These are phyloP conservation scores for Liparis tanakae DNA, from an alignment of 2,797 vertebrate genomes.

Conservation along the genomic window DNA sequence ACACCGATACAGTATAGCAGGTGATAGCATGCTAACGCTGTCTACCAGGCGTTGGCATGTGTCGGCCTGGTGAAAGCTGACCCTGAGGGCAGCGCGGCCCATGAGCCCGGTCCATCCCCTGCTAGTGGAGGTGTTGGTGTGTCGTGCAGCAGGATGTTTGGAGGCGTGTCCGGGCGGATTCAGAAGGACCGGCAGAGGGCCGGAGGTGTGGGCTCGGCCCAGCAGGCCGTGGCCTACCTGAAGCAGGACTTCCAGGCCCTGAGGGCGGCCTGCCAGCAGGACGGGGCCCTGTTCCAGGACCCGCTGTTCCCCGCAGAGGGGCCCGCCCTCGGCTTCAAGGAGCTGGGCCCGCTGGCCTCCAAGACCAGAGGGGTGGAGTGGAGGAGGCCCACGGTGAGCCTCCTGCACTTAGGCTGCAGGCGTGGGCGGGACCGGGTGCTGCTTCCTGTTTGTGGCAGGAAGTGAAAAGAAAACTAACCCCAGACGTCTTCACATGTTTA, in stretches of 20 bases:
- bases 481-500: no score
- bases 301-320: slow-evolving; percentile 85
- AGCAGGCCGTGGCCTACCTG: slow-evolving; percentile 78
- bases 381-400: slow-evolving; percentile 88
- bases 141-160: slow-evolving; percentile 71
- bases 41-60: no score
- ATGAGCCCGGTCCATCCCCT: background rate
- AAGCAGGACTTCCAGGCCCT: slow-evolving; percentile 88
- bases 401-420: no score
- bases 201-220: slow-evolving; percentile 82
- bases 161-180: slow-evolving; percentile 81
- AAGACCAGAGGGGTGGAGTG: slow-evolving; percentile 85
- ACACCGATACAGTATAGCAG: no score
- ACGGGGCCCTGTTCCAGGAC: slow-evolving; percentile 85
- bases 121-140: background rate
- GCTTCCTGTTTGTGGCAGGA: background rate
- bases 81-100: background rate
- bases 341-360: slow-evolving; percentile 85
- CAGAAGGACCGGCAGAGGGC: slow-evolving; percentile 81
- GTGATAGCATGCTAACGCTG: no score
- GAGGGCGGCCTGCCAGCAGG: slow-evolving; percentile 82
- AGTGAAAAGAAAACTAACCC: no score
- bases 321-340: slow-evolving; percentile 88
- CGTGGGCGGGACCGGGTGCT: background rate
- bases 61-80: background rate